These are phyloP conservation scores for Aurelia aurita DNA, from an alignment of 30 jellyfish, hydroid and myxozoan genomes.

Conservation along the genomic window DNA sequence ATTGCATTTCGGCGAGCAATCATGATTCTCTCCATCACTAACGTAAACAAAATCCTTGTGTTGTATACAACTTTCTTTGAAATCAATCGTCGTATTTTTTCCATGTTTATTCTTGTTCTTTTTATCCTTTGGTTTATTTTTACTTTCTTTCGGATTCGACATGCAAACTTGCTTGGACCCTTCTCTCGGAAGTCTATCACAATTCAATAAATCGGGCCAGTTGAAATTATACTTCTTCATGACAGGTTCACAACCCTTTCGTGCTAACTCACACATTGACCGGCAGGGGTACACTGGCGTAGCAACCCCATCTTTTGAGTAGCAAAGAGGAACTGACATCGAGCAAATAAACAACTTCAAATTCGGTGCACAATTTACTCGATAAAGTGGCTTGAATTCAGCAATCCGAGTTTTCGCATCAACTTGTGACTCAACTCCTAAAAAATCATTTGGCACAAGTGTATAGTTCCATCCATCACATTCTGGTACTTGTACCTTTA, in stretches of 20 bases:
- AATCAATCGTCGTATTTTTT: slow-evolving; percentile 3
- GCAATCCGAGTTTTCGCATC: slow-evolving; percentile 82
- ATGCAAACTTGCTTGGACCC: slow-evolving; percentile 55
- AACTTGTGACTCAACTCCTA: slow-evolving; percentile 77
- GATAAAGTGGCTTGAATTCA: slow-evolving; percentile 84
- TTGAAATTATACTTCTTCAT: slow-evolving; percentile 76
- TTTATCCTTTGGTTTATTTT: not conserved
- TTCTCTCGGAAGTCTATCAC: slow-evolving; percentile 65
- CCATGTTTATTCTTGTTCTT: not conserved
- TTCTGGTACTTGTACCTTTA: slow-evolving; percentile 30
- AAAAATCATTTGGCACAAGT: slow-evolving; percentile 73
- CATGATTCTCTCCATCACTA: slow-evolving; percentile 64
- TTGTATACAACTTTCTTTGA: not conserved
- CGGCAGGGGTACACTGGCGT: slow-evolving; percentile 92
- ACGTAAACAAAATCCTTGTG: slow-evolving; percentile 68
- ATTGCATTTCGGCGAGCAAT: slow-evolving; percentile 81
- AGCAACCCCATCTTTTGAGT: slow-evolving; percentile 71
- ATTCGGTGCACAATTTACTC: slow-evolving; percentile 80
- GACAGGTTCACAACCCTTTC: slow-evolving; percentile 91
- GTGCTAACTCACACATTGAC: slow-evolving; percentile 87
- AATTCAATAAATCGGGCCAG: slow-evolving; percentile 85
- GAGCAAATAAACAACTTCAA: slow-evolving; percentile 82
- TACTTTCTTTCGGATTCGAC: slow-evolving; percentile 59
- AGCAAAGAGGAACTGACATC: slow-evolving; percentile 90
- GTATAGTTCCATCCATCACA: slow-evolving; percentile 79